Evolutionary conservation across 2,797 vertebrate species (phyloP), one percentile per base, ranked within the genome.

Genomic region (Adelosebastes latens): DNA sequence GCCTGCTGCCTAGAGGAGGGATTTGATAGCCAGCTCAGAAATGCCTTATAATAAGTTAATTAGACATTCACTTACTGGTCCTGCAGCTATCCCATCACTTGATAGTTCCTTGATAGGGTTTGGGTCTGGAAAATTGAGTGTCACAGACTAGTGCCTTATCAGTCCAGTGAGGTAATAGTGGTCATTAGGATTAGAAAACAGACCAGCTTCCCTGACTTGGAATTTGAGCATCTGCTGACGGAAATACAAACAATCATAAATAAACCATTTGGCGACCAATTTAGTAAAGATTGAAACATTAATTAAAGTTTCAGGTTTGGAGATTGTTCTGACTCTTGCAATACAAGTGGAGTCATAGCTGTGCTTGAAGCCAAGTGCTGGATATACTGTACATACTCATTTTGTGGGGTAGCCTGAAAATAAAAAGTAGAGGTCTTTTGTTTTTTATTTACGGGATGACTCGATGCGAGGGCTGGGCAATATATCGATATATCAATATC

Each of bases 11-110:
- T 88, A 5, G 60, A 95, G 93, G 89, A 94, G 77, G 82, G 83
- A 92, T 91, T 89, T 94, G 89, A 94, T 94, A 91, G 90, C 92
- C 90, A 88, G 90, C 87, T 83, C 89, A 87, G 87, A 94, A 93
- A 95, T 87, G 91, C 86, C 88, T 93, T 92, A 93, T 92, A 93
- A 92, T 95, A 92, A 87, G 88, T 95, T 94, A 94, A 95, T 95
- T 94, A 96, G 92, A 94, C 87, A 90, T 94, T 93, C 83, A 91
- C 87, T 93, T 90, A 91, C 90, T 89, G 85, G 88, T 92, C 92
- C 90, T 88, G 80, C 83, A 94, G 93, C 89, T 81, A 88, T 86
- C 72, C 85, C 82, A 87, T 84, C 83, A 79, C 83, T 87, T 81
- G 87, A 93, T 94, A 86, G 85, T 85, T 94, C 85, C 84, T 91